phyloP scores from a whole-genome alignment of 2,888 invertebrate species.

The Galerucella pusilla region DNA sequence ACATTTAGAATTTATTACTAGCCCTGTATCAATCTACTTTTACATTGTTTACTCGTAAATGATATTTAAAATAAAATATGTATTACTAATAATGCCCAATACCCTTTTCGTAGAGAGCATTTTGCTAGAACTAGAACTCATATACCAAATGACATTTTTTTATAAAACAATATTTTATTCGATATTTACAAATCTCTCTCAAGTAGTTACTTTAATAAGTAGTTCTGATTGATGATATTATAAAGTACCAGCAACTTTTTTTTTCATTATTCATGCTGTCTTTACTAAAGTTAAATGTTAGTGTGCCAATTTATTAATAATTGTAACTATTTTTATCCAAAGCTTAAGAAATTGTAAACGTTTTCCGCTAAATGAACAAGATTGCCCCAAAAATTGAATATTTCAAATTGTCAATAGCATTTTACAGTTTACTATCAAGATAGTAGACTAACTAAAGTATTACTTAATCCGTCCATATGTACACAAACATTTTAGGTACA shows the following conservation, averaged over 20 bases:
- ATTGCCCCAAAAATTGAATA: background rate
- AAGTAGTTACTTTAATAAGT: no score
- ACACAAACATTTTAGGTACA: no score
- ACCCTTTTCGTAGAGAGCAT: constrained; percentile 19
- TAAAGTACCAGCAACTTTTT: no score
- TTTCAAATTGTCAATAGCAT: no score
- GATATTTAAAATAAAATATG: constrained; percentile 19
- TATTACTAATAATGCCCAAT: constrained; percentile 20
- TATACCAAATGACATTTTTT: background rate
- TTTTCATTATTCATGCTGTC: constrained; percentile 5
- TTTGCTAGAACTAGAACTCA: background rate
- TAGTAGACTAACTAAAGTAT: no score
- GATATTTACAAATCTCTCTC: no score
- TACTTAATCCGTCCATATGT: no score
- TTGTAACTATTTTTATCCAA: constrained; percentile 29
- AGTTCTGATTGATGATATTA: background rate
- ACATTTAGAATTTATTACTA: constrained; percentile 46
- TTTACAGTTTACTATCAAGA: no score
- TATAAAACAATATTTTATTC: background rate
- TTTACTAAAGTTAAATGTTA: constrained; percentile 29
- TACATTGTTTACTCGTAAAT: constrained; percentile 28
- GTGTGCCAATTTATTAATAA: constrained; percentile 41
- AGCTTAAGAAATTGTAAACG: background rate
- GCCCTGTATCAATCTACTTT: constrained; percentile 45
- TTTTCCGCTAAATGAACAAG: background rate